Percentiles rank a stretch among this genome's conserved stretches.
phyloP scores from a whole-genome alignment of 2,113 vertebrate species.

The Willisornis vidua region DNA sequence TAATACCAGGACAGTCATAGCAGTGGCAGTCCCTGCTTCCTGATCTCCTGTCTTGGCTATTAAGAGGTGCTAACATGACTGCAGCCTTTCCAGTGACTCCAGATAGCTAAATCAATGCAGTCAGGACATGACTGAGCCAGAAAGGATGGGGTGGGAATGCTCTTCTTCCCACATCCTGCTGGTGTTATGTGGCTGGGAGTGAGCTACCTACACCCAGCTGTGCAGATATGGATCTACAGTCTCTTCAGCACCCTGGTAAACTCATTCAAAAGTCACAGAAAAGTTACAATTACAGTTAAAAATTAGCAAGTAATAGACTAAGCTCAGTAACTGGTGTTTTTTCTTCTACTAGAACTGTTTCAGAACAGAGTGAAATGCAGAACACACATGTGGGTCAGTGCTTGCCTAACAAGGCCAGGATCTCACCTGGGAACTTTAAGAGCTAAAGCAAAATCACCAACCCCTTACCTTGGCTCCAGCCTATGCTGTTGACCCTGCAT shows the following conservation, averaged over 20 bases:
- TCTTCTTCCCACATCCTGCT: conserved; percentile 34
- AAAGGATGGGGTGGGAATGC: neutral
- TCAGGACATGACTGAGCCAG: neutral
- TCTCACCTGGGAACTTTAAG: neutral
- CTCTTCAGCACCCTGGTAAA: neutral
- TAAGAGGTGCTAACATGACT: neutral
- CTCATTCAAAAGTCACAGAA: neutral
- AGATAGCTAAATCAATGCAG: neutral
- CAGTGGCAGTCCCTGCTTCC: neutral
- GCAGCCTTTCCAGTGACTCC: neutral
- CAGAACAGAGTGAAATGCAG: neutral
- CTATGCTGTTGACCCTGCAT: neutral
- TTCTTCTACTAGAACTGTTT: neutral
- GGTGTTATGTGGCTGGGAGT: neutral
- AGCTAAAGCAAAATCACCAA: conserved; percentile 15
- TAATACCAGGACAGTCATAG: neutral
- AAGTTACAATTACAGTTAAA: neutral
- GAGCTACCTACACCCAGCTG: conserved; percentile 53
- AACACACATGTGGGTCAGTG: neutral
- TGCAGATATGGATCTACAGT: neutral
- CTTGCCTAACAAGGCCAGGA: neutral
- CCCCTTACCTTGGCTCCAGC: neutral
- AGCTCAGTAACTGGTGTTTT: neutral
- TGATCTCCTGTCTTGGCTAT: neutral
- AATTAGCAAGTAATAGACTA: neutral